phyloP scores from a whole-genome alignment of 1,140 invertebrate genomes.

The Alviniconcha marisindica region DNA sequence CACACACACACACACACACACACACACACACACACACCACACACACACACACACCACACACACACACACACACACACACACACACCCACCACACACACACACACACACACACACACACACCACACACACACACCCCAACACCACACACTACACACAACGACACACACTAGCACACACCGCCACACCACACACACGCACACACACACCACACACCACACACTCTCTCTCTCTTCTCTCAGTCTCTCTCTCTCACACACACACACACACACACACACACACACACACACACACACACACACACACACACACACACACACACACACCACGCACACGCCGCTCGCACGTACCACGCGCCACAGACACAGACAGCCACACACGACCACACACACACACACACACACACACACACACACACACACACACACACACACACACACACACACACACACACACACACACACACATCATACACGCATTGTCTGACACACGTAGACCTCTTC shows the following conservation, averaged over 20 bases:
- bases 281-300: not conserved
- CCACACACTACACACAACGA: too few species aligned
- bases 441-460: not conserved
- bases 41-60: not conserved
- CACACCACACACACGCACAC: not conserved
- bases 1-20: not conserved
- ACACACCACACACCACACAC: not conserved
- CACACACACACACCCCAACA: too few species aligned
- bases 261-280: not conserved
- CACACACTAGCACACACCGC: too few species aligned
- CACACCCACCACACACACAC: too few species aligned
- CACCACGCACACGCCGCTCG: too few species aligned
- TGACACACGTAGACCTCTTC: too few species aligned
- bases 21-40: not conserved
- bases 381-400: not conserved
- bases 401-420: not conserved
- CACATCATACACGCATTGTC: not conserved
- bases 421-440: not conserved
- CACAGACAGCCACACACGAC: not conserved
- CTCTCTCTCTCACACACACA: not conserved
- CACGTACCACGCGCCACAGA: too few species aligned
- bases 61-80: too few species aligned
- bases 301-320: slow-evolving; percentile 18
- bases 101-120: too few species aligned
- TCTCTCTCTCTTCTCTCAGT: too few species aligned